Evolutionary conservation across 1,140 invertebrate genomes (phyloP), one percentile per base, ranked within the genome.

Genomic region (Monochamus saltuarius): DNA sequence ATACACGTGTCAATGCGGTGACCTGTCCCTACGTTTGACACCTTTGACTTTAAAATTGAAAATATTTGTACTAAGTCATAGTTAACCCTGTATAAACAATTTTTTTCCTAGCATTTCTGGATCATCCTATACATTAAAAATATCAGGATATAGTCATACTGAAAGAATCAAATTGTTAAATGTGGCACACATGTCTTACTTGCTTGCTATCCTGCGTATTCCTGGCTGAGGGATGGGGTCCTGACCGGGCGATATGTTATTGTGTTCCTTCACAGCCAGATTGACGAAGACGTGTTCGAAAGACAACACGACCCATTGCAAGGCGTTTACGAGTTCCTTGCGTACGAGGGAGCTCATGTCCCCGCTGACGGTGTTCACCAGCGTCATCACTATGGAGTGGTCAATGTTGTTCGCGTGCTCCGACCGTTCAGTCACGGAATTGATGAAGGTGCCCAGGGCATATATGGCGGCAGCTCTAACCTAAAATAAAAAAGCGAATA

Each of bases 381-480:
- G 80, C 35, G 84, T 91, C 78, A 94, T 91, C 34, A 89, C 93
- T 61, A 98, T 91, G 65, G 87, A 87, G 70, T 95, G 90, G 81
- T 97, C 94, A 57, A 97, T 92, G 71, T 89, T 92, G 72, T 94
- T 95, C 9, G 94, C 92, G 80, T 97, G 95, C 67, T 82, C 92
- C 52, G 87, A 92, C 69, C 94, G 84, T 69, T 93, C 88, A 14
- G 82, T 84, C 14, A 86, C 86, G 19, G 87, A 89, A 74, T 87
- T 92, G 42, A 96, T 88, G 75, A 94, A 96, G n/a, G 92, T 95
- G 54, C 95, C 95, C 57, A 98, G 81, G 7, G 95, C 94, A 80
- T 89, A 97, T 8, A 97, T 92, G 43, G 90, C 88, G 7, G 94
- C 89, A 14, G 94, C 92, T 54, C 95, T 81, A 19, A 97, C 91